A percentile compares a stretch with the other conserved stretches of the same genome.
Conservation (phyloP, 2,113 vertebrate species). For the Tetrao urogallus region DNA sequence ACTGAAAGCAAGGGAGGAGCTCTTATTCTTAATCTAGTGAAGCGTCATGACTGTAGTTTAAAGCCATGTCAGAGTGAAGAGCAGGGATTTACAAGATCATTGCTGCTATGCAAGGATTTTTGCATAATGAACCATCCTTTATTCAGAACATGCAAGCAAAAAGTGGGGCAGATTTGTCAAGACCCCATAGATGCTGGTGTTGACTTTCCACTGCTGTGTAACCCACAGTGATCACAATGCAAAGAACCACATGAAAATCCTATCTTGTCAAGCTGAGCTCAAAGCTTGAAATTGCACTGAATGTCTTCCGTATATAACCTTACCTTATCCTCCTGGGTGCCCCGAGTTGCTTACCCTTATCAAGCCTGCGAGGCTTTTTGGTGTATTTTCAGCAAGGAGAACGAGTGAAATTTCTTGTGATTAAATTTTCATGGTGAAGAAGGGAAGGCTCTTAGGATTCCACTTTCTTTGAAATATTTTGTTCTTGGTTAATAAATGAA, state of each 20-base stretch:
- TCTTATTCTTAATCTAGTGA: background rate
- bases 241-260: constrained; percentile 11
- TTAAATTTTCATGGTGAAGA: constrained; percentile 61
- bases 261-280: background rate
- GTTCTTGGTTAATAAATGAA: constrained; percentile 60
- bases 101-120: background rate
- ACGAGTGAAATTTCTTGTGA: constrained; percentile 61
- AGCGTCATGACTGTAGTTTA: constrained; percentile 8
- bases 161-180: constrained; percentile 16
- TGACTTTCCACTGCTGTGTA: constrained; percentile 25
- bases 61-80: constrained; percentile 27
- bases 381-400: constrained; percentile 40
- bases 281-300: constrained; percentile 22
- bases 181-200: background rate
- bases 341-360: background rate
- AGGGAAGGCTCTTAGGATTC: constrained; percentile 49
- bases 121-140: constrained; percentile 19
- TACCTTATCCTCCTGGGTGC: background rate
- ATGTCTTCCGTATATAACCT: background rate
- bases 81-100: constrained; percentile 15
- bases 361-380: constrained; percentile 4
- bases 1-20: background rate
- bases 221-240: constrained; percentile 36
- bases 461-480: constrained; percentile 52
- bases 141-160: background rate